A percentile compares a stretch with the other conserved stretches of the same genome.
These are phyloP conservation scores for Thinocorus orbignyianus DNA, from an alignment of 2,113 vertebrate species.

Conservation along the genomic window DNA sequence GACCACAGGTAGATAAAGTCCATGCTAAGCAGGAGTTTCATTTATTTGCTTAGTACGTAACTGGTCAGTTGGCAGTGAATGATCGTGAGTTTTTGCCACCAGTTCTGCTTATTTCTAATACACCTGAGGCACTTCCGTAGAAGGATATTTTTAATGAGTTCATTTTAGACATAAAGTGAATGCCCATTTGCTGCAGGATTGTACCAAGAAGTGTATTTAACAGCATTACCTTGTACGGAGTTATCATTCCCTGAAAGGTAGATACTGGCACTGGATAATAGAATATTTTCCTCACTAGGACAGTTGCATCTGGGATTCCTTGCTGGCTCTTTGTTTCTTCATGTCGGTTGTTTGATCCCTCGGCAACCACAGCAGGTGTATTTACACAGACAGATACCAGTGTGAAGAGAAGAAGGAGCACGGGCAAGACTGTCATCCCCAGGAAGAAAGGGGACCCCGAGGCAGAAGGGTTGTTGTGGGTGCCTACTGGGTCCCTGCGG, in stretches of 20 bases:
- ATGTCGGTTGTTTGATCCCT: not conserved
- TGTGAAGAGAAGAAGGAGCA: not conserved
- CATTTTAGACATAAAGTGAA: not conserved
- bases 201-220: not conserved
- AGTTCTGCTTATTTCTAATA: not conserved
- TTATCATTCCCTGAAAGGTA: not conserved
- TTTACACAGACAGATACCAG: not conserved
- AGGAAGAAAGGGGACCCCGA: not conserved
- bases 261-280: conserved; percentile 6
- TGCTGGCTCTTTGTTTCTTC: not conserved
- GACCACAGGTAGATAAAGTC: not conserved
- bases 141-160: not conserved
- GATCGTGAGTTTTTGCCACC: not conserved
- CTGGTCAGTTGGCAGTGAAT: not conserved
- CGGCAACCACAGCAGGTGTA: not conserved
- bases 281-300: conserved; percentile 42
- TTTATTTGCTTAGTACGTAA: not conserved
- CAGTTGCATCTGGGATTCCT: conserved; percentile 10
- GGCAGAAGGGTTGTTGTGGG: not conserved
- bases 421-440: not conserved
- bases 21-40: fast-evolving
- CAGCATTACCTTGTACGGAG: conserved; percentile 51
- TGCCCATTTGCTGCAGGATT: not conserved
- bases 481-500: fast-evolving
- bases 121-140: not conserved